Conservation (phyloP, 2,797 vertebrate species). For the Leptoclinus maculatus region DNA sequence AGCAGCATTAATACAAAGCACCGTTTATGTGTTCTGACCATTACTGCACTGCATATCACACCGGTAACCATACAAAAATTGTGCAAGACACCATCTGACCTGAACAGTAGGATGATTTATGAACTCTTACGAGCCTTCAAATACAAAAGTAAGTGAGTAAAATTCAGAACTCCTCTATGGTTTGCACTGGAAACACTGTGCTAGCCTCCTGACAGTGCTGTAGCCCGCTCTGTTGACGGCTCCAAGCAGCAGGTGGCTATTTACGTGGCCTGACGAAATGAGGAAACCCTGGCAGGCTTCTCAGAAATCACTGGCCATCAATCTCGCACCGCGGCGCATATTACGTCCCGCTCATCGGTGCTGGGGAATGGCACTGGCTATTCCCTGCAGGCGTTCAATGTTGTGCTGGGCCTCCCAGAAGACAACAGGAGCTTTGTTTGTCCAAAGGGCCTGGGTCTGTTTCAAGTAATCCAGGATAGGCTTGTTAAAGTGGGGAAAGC, state of each 20-base stretch:
- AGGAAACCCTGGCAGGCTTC: conserved; percentile 77
- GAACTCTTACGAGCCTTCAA: neutral
- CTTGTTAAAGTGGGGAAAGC: conserved; percentile 91
- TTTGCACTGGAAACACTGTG: neutral
- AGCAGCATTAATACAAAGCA: neutral
- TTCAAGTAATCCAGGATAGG: conserved; percentile 99
- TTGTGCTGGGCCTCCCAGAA: conserved; percentile 54
- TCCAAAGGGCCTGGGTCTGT: conserved; percentile 83
- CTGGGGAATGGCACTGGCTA: conserved; percentile 32
- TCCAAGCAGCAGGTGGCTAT: conserved; percentile 84
- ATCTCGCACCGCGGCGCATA: conserved; percentile 66
- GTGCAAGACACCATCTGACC: neutral
- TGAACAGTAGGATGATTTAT: neutral
- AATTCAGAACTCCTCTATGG: neutral
- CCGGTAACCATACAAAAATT: neutral
- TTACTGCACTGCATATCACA: neutral
- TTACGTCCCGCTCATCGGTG: conserved; percentile 46
- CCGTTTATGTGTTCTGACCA: neutral
- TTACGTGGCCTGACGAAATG: conserved; percentile 80
- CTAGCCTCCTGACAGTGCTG: conserved; percentile 70
- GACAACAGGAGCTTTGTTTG: conserved; percentile 51
- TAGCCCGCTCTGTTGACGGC: conserved; percentile 73
- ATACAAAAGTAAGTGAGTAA: neutral
- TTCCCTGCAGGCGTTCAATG: conserved; percentile 62
- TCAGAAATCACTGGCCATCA: conserved; percentile 80